Percentiles rank a stretch among this genome's conserved stretches.
Evolutionary conservation across 2,797 vertebrate species (phyloP).

Genomic region (Netta rufina): DNA sequence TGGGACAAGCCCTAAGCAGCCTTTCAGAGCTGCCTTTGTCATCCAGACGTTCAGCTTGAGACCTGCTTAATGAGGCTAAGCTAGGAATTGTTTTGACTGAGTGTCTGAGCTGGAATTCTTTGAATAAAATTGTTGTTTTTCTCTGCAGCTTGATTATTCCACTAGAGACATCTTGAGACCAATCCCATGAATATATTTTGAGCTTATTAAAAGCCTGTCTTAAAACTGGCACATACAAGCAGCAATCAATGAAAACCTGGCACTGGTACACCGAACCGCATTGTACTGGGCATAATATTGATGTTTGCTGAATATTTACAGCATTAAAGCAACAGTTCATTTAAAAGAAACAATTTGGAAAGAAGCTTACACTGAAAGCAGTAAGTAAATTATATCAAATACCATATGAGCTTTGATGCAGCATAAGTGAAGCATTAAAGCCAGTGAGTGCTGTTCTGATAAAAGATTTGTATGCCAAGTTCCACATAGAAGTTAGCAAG

Average conservation of each 20-base stretch:
- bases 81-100: conserved; percentile 39
- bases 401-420: conserved; percentile 2
- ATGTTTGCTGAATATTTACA: conserved; percentile 54
- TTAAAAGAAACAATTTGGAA: conserved; percentile 53
- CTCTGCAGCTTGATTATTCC: conserved; percentile 60
- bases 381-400: conserved; percentile 36
- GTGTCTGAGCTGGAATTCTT: conserved; percentile 34
- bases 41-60: neutral
- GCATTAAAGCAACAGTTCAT: conserved; percentile 46
- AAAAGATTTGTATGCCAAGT: neutral
- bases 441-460: neutral
- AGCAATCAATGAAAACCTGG: conserved; percentile 68
- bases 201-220: conserved; percentile 74
- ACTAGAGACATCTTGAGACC: conserved; percentile 65
- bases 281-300: conserved; percentile 67
- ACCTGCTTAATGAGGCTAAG: neutral
- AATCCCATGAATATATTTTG: conserved; percentile 64
- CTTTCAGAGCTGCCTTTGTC: neutral
- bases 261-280: conserved; percentile 37
- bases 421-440: conserved; percentile 18
- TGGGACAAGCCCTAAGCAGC: neutral
- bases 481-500: neutral
- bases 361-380: conserved; percentile 22
- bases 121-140: conserved; percentile 23
- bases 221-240: conserved; percentile 59